These are phyloP conservation scores for Pinna nobilis DNA, from an alignment of 1,140 invertebrate genomes.

Conservation along the genomic window DNA sequence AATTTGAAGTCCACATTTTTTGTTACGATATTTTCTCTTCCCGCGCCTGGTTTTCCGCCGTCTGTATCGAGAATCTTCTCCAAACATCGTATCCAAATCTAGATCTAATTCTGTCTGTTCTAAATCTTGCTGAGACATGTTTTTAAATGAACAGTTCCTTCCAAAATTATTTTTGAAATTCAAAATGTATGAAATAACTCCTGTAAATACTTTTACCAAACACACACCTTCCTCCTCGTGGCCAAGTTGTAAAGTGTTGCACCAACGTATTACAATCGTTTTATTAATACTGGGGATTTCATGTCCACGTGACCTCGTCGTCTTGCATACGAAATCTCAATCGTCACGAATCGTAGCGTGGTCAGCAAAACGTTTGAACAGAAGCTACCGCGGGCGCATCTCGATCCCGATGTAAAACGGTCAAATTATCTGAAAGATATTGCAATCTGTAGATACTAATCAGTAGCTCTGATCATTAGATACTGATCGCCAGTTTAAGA, in stretches of 20 bases:
- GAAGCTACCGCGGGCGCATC: no score
- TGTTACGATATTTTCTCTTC: constrained; percentile 34
- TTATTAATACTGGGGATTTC: neutral
- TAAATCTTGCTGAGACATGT: constrained; percentile 4
- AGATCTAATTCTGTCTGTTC: neutral
- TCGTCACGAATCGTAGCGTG: no score
- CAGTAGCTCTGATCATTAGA: no score
- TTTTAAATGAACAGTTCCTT: constrained; percentile 3
- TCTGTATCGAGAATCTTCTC: no score
- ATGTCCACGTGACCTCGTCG: constrained; percentile 11
- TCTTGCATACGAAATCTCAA: constrained; percentile 12
- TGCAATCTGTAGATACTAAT: no score
- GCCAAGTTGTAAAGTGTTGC: neutral
- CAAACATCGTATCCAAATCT: no score
- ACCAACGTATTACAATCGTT: neutral
- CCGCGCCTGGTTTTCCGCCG: constrained; percentile 50
- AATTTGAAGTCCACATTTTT: no score
- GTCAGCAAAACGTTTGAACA: no score
- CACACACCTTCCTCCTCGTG: neutral
- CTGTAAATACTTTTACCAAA: neutral
- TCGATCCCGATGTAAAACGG: no score
- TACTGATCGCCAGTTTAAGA: no score
- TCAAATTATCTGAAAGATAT: no score
- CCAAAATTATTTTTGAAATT: neutral
- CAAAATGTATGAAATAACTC: no score